Base-by-base conservation (phyloP, 2,797 vertebrate species). In the Phalanger gymnotis region DNA sequence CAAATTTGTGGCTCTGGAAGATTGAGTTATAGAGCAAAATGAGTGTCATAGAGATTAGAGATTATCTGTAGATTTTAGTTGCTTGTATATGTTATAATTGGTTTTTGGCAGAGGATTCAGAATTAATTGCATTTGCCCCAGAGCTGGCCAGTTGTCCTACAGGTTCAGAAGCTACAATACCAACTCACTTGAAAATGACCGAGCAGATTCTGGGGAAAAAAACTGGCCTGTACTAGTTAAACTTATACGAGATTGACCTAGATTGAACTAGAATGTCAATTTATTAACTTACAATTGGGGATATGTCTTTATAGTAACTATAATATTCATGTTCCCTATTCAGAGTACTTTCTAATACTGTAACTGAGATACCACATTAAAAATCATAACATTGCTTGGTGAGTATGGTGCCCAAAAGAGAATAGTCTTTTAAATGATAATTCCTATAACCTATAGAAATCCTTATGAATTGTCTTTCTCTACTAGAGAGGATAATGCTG, bases 401-500 rank as follows among this genome's bases (percentile, higher is more conserved):
- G 73, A 87, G 40, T 87, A 51, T 87, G 3, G 40, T 87, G 40
- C 14, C 73, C 73, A 47, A 87, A 87, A 87, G 22, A 87, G 22
- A 87, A 87, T 81, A 47, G 7, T 87, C 40, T 87, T 51, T 87
- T 81, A 87, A 51, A 51, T 87, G 40, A 81, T 27, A 87, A 81
- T 87, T 47, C 9, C 51, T 47, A 27, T 87, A 47, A 51, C 3
- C 22, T 81, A 27, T 81, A 47, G 73, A 81, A 47, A 11, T 9
- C 6, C n/a, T 40, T 47, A 25, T 47, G 73, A 47, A 56, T 92
- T 34, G 0, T 95, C 61, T 95, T 87, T 87, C 73, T 73, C 66
- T 93, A 10, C 90, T 92, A 30, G 73, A 95, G 56, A 87, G 54
- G 34, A n/a, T 52, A 87, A 51, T 54, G 5, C 53, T 96, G 95